Conservation (phyloP, 2,113 vertebrate species). For the Burhinus oedicnemus region DNA sequence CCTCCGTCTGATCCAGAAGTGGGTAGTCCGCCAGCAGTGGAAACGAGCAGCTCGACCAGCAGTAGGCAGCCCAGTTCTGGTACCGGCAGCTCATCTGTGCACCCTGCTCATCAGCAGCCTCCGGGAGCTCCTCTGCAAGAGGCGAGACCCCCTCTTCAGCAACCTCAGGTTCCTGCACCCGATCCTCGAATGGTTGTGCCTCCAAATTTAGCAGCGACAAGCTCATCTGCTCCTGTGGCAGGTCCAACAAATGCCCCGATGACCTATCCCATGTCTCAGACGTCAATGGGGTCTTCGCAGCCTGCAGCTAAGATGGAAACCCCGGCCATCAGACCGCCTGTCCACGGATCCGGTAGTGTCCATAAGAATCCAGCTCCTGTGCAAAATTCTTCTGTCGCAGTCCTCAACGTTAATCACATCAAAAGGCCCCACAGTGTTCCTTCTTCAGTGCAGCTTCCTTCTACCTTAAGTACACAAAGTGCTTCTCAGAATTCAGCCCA, state of each 20-base stretch:
- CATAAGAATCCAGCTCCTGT: constrained; percentile 82
- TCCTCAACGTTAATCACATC: constrained; percentile 79
- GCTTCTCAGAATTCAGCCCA: constrained; percentile 93
- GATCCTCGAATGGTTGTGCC: constrained; percentile 81
- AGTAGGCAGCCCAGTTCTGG: constrained; percentile 68
- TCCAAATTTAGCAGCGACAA: constrained; percentile 60
- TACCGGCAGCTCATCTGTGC: constrained; percentile 67
- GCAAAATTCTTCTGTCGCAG: constrained; percentile 78
- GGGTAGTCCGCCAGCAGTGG: constrained; percentile 70
- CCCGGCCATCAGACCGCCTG: constrained; percentile 71
- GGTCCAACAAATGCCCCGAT: constrained; percentile 70
- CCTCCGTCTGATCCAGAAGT: constrained; percentile 69
- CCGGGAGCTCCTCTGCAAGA: constrained; percentile 75
- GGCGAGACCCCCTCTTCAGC: constrained; percentile 75
- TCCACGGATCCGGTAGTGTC: constrained; percentile 59
- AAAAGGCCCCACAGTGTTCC: constrained; percentile 86
- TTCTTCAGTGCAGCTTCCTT: constrained; percentile 89
- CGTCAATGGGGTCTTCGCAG: constrained; percentile 77
- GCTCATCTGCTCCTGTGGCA: constrained; percentile 69
- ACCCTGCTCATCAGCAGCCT: constrained; percentile 75
- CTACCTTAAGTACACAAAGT: constrained; percentile 93
- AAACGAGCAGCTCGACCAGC: constrained; percentile 38
- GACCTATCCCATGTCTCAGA: constrained; percentile 85
- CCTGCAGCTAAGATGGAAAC: constrained; percentile 82
- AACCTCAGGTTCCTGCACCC: constrained; percentile 79